Evolutionary conservation across 2,888 invertebrate species (phyloP).

Genomic region (Drosophila subquinaria): DNA sequence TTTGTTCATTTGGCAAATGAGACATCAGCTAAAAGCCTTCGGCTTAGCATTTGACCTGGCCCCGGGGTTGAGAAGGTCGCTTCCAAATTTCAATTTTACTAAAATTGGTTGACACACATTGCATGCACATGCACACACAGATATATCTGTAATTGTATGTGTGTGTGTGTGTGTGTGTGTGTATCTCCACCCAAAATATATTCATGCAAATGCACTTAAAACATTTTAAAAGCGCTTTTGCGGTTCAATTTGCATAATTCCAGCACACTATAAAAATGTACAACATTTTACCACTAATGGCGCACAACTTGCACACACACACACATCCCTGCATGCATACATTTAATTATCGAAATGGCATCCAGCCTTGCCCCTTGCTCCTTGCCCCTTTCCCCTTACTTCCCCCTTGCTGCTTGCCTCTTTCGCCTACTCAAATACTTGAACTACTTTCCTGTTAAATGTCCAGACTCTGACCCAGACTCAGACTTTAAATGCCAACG

Average conservation of each 20-base stretch:
- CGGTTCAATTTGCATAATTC: constrained; percentile 82
- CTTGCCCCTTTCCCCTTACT: not conserved
- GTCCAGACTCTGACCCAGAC: constrained; percentile 54
- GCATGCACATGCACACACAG: constrained; percentile 32
- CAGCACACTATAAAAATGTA: constrained; percentile 80
- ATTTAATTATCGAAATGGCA: constrained; percentile 82
- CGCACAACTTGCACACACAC: constrained; percentile 49
- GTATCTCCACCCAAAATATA: constrained; percentile 65
- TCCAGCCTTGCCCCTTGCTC: constrained; percentile 14
- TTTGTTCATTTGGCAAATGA: constrained; percentile 66
- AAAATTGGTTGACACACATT: constrained; percentile 80
- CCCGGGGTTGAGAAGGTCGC: constrained; percentile 53
- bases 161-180: constrained; percentile 29
- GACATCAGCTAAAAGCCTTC: constrained; percentile 32
- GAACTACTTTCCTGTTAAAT: constrained; percentile 64
- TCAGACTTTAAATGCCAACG: constrained; percentile 43
- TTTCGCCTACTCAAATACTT: constrained; percentile 33
- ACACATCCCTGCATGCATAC: constrained; percentile 48
- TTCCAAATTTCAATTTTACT: constrained; percentile 75
- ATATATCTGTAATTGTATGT: not conserved
- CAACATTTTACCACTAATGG: constrained; percentile 82
- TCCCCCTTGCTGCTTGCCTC: not conserved
- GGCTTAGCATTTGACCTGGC: constrained; percentile 49
- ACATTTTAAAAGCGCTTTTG: constrained; percentile 81
- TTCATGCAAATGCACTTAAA: constrained; percentile 82